Base-by-base conservation (phyloP, 2,888 invertebrate genomes). In the Hyles lineata region DNA sequence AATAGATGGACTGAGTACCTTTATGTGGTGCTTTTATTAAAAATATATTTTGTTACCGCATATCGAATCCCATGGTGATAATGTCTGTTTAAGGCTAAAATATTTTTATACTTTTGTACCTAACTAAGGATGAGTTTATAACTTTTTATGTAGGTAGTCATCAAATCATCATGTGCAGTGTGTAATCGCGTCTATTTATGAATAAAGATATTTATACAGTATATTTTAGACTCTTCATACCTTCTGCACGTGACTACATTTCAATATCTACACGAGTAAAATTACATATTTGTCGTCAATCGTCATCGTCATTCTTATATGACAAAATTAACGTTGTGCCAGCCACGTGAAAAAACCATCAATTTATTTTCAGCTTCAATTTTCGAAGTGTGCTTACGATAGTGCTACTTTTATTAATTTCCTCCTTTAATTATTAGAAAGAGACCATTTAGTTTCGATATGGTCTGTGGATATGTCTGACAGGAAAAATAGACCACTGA, bases 81-180 rank as follows among this genome's bases (percentile, higher is more conserved):
- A 23, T 60, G 23, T 25, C 23, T 11, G 23, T 60, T 25, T 25
- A 60, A 23, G 15, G 4, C 15, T 11, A 9, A 55, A 55, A 55
- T 43, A 21, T 63, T 63, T 63, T 63, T 63, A 15, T 63, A 63
- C 43, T 63, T 63, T 63, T 63, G n/a, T 63, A 63, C 21, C 7
- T 55, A 55, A 1, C 1, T n/a, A 6, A 55, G 5, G 15, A 9
- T 62, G 19, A 29, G 32, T 32, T 8, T 43, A 63, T 15, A 21
- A 63, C 29, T 19, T 29, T 61, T 0, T 32, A 61, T 61, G 11
- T 4, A 61, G 17, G 11, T 4, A 61, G 17, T 29, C 60, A 25
- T n/a, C n/a, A 60, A 15, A 43, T 43, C 15, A 43, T 55, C 55
- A n/a, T n/a, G 17, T 8, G n/a, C 55, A 55, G 17, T 55, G 4